These are phyloP conservation scores for Cynodonichthys magdalenae DNA, from an alignment of 2,797 vertebrate species.

Conservation along the genomic window DNA sequence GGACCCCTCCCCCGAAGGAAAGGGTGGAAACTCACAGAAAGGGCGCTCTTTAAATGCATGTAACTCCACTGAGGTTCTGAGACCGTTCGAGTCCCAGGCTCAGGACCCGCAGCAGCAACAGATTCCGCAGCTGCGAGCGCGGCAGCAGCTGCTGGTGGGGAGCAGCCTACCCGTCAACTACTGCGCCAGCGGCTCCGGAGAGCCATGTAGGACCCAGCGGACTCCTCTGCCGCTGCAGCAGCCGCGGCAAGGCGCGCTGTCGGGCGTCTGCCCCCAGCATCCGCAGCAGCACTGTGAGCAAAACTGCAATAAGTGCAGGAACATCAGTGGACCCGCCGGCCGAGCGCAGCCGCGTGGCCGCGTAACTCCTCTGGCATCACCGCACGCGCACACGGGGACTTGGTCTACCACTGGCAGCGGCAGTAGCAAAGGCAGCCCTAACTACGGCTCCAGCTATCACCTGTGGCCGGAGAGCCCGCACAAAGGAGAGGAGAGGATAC, in stretches of 20 bases:
- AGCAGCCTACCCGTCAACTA: slow-evolving; percentile 82
- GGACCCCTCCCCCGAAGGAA: slow-evolving; percentile 81
- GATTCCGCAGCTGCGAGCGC: slow-evolving; percentile 78
- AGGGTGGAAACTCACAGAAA: slow-evolving; percentile 76
- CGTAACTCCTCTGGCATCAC: slow-evolving; percentile 62
- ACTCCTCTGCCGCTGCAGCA: slow-evolving; percentile 77
- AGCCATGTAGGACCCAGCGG: slow-evolving; percentile 78
- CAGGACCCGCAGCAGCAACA: slow-evolving; percentile 72
- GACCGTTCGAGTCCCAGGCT: slow-evolving; percentile 69
- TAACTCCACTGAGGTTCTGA: slow-evolving; percentile 70
- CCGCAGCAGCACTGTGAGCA: slow-evolving; percentile 76
- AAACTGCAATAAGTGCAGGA: slow-evolving; percentile 71
- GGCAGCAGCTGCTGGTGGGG: slow-evolving; percentile 81
- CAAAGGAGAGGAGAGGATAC: slow-evolving; percentile 77
- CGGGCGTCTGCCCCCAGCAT: slow-evolving; percentile 71
- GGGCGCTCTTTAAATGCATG: slow-evolving; percentile 74
- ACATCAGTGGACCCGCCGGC: slow-evolving; percentile 53
- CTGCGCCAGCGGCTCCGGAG: slow-evolving; percentile 81
- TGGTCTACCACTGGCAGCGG: slow-evolving; percentile 74
- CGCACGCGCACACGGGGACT: slow-evolving; percentile 71
- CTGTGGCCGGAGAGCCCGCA: slow-evolving; percentile 83
- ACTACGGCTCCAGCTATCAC: slow-evolving; percentile 84
- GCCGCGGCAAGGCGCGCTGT: slow-evolving; percentile 68
- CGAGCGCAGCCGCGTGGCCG: slow-evolving; percentile 57
- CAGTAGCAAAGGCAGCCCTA: slow-evolving; percentile 78